These are phyloP conservation scores for Cataglyphis hispanica DNA, from an alignment of 1,140 invertebrate species.

Conservation along the genomic window DNA sequence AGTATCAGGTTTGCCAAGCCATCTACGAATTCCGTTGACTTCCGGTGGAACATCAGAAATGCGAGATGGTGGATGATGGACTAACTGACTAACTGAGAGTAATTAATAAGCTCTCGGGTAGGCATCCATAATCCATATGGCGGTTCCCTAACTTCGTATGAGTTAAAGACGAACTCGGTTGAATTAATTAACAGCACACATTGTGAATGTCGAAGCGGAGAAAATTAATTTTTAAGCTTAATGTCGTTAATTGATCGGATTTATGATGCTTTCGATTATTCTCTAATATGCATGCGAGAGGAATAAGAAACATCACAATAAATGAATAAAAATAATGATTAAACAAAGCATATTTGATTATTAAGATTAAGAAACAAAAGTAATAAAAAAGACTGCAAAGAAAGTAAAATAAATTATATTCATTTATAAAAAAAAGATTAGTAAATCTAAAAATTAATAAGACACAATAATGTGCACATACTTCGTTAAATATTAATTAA, in stretches of 20 bases:
- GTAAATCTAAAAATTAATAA: neutral
- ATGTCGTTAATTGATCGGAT: constrained; percentile 76
- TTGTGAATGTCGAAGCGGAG: constrained; percentile 65
- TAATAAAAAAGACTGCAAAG: neutral
- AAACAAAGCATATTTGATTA: neutral
- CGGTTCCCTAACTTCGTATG: constrained; percentile 61
- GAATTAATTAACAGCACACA: constrained; percentile 73
- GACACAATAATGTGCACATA: neutral
- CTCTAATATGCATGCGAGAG: constrained; percentile 22
- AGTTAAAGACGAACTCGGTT: constrained; percentile 66
- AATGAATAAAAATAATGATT: constrained; percentile 6
- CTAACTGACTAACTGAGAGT: constrained; percentile 61
- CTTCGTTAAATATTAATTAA: neutral
- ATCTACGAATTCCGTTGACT: constrained; percentile 50
- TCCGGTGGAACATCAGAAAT: constrained; percentile 61
- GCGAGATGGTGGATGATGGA: constrained; percentile 61
- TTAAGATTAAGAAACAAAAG: neutral
- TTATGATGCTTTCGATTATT: constrained; percentile 22
- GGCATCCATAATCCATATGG: constrained; percentile 67
- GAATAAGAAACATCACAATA: constrained; percentile 4
- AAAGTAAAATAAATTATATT: neutral
- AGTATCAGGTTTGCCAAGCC: constrained; percentile 11
- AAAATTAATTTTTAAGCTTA: constrained; percentile 81
- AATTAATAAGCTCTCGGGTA: constrained; percentile 66
- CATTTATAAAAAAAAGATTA: neutral